Evolutionary conservation across 1,140 invertebrate species (phyloP), one percentile per base, ranked within the genome.

Genomic region (Leucophenga varia): DNA sequence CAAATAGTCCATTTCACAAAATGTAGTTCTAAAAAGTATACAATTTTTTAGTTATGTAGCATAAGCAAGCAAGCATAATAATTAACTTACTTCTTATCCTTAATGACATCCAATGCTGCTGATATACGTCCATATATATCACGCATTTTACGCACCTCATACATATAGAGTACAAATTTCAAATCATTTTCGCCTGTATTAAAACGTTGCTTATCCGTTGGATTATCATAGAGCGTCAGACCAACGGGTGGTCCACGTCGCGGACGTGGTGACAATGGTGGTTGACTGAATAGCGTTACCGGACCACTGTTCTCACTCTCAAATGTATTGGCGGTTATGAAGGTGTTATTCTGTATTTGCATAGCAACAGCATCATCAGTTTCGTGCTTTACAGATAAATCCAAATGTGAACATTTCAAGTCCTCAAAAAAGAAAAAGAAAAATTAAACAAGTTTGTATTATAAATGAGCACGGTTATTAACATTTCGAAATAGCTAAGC

Each of bases 1-100:
- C 3, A 75, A 65, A 25, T 74, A 73, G 40, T 79, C 79, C 79
- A 84, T 82, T 49, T 80, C 79, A 53, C 78, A 80, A 64, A 83
- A 86, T 46, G 77, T 79, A 43, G 79, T 80, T 52, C 83, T 85
- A n/a, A n/a, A n/a, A n/a, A n/a, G n/a, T n/a, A n/a, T n/a, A 47
- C n/a, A n/a, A n/a, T n/a, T n/a, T n/a, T n/a, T n/a, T n/a, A n/a
- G n/a, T n/a, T n/a, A n/a, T n/a, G n/a, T n/a, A n/a, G n/a, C n/a
- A n/a, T n/a, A n/a, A n/a, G 37, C 2, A 37, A 32, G 21, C 20
- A 14, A 16, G 20, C 9, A 0, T 20, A 40, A 16, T 12, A 31
- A 12, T 32, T 18, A 21, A 42, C 44, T 41, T 21, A 74, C 71
- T 69, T 72, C 31, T 74, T 72, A 16, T 71, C 59, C 39, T 59